Percentiles rank a stretch among this genome's conserved stretches.
These are phyloP conservation scores for Yponomeuta malinellus DNA, from an alignment of 2,888 invertebrate genomes.

Conservation along the genomic window DNA sequence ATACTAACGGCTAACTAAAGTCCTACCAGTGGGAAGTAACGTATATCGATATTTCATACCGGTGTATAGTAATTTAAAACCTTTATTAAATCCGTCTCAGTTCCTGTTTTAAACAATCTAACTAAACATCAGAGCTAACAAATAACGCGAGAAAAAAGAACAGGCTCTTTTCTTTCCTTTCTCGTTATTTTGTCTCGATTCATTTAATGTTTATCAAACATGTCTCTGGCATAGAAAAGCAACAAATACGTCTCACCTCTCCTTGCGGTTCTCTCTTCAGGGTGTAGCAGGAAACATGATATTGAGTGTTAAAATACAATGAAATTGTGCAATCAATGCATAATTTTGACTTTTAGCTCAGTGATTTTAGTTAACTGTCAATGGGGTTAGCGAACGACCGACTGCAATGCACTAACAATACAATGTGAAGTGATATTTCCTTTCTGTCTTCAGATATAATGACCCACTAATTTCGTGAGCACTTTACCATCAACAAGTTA, in stretches of 20 bases:
- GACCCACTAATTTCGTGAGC: not conserved
- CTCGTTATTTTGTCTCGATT: too few species aligned
- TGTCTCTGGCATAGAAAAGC: not conserved
- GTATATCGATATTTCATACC: too few species aligned
- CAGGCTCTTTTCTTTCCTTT: too few species aligned
- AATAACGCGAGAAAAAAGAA: too few species aligned
- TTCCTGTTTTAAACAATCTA: too few species aligned
- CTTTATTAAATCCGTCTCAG: too few species aligned
- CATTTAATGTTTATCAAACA: too few species aligned
- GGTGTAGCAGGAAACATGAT: slow-evolving; percentile 46
- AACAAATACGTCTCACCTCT: slow-evolving; percentile 44
- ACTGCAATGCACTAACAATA: slow-evolving; percentile 34
- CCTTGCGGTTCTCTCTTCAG: slow-evolving; percentile 42
- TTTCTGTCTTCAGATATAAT: not conserved
- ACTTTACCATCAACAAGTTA: too few species aligned
- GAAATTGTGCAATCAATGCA: slow-evolving; percentile 57
- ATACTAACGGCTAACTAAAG: too few species aligned
- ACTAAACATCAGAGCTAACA: too few species aligned
- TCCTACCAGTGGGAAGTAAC: too few species aligned
- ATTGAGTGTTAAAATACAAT: slow-evolving; percentile 36
- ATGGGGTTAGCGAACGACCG: slow-evolving; percentile 35
- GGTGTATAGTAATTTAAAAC: too few species aligned
- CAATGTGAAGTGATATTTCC: slow-evolving; percentile 36
- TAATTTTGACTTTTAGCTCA: slow-evolving; percentile 18
- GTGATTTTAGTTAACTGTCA: slow-evolving; percentile 40